Evolutionary conservation across 2,113 vertebrate genomes (phyloP), one percentile per base, ranked within the genome.

Genomic region (Shinisaurus crocodilurus): DNA sequence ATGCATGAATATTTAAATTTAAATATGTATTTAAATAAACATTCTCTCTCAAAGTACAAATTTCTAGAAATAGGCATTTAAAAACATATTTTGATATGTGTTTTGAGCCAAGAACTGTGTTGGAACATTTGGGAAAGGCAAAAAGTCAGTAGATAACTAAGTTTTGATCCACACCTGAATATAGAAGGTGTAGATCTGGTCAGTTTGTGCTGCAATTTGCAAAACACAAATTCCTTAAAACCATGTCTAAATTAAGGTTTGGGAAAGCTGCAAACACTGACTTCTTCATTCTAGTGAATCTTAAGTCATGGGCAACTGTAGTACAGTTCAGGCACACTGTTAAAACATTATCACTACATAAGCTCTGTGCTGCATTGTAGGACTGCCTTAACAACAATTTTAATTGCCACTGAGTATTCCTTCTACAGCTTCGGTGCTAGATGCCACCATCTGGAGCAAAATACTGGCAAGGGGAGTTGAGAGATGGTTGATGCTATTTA

Each of bases 401-500:
- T 86, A 90, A 90, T 90, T 85, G 84, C 74, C 63, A 16, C 77
- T 57, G 83, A 90, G 83, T 37, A 43, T 90, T 86, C 40, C 27
- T 40, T 27, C 40, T 77, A 45, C n/a, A 69, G n/a, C 63, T 69
- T 43, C 43, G 83, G 83, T 72, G 63, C 63, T 86, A 90, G 83
- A 86, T 86, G 83, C 63, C 75, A 90, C 74, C n/a, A 86, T 63
- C 89, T 45, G 89, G 60, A 88, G 43, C 87, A 85, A 90, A 70
- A 54, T 69, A 57, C 50, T 48, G 2, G 48, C 5, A 63, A 20
- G 0, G 76, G 29, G 34, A 72, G 1, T 25, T 0, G 18, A n/a
- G 77, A 57, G 85, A 87, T 85, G 87, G 70, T 82, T 87, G 82
- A 83, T 37, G 75, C n/a, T 90, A 90, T 86, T 86, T 80, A 18